Conservation (phyloP, 2,888 invertebrate genomes). For the Kuschelorhynchus macadamiae region DNA sequence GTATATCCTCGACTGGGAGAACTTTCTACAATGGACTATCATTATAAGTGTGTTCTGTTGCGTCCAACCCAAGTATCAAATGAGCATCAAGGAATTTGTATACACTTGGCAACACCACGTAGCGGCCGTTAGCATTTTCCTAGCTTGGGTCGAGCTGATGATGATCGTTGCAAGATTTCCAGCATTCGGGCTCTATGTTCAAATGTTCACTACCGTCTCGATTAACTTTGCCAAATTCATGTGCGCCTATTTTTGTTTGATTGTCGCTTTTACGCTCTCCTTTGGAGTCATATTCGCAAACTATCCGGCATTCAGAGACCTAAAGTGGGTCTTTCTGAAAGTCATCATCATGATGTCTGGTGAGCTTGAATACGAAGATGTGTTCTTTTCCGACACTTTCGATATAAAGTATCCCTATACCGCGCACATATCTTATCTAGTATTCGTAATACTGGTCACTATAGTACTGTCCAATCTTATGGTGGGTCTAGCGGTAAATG, state of each 20-base stretch:
- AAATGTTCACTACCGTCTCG: constrained; percentile 90
- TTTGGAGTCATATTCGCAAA: constrained; percentile 87
- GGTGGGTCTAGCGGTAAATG: constrained; percentile 89
- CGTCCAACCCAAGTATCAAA: constrained; percentile 69
- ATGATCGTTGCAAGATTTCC: constrained; percentile 89
- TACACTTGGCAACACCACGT: constrained; percentile 84
- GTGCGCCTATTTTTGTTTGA: constrained; percentile 83
- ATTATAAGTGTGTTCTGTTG: constrained; percentile 80
- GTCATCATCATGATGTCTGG: constrained; percentile 92
- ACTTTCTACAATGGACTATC: constrained; percentile 86
- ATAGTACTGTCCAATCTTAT: constrained; percentile 87
- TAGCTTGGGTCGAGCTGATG: constrained; percentile 89
- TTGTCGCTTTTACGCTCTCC: constrained; percentile 85
- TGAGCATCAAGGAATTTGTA: constrained; percentile 59
- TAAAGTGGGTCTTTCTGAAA: constrained; percentile 78
- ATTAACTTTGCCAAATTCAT: constrained; percentile 87
- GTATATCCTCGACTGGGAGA: constrained; percentile 88
- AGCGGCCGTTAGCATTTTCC: constrained; percentile 83
- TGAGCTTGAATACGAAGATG: constrained; percentile 87
- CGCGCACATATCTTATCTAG: constrained; percentile 81
- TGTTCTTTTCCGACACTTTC: constrained; percentile 76
- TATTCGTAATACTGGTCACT: constrained; percentile 84
- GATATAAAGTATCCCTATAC: constrained; percentile 74
- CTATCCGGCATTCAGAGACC: constrained; percentile 78
- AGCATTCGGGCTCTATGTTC: constrained; percentile 87